Conservation (phyloP, 2,113 vertebrate genomes). For the Capricornis sumatraensis region DNA sequence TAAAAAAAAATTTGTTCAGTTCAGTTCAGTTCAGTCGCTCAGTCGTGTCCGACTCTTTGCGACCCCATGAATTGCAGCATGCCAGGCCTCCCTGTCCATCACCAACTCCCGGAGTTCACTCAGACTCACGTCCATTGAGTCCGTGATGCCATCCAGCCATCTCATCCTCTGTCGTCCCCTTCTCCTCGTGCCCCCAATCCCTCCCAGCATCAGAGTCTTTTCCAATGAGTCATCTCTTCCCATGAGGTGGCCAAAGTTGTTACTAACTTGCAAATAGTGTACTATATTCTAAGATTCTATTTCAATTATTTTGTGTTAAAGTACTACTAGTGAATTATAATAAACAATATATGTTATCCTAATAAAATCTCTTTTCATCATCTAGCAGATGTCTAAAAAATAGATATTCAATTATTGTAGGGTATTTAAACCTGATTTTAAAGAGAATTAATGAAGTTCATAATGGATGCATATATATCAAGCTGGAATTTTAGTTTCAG, state of each 20-base stretch:
- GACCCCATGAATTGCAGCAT: too few species aligned
- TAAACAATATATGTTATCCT: slow-evolving; percentile 30
- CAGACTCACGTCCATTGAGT: too few species aligned
- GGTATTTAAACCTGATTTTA: neutral
- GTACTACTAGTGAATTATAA: neutral
- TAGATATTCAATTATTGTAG: neutral
- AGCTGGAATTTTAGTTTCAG: slow-evolving; percentile 64
- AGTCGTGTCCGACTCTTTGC: too few species aligned
- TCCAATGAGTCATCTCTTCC: too few species aligned
- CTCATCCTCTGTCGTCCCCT: too few species aligned
- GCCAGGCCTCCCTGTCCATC: too few species aligned
- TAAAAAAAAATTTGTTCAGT: neutral
- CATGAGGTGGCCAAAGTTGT: neutral
- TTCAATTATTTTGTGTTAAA: slow-evolving; percentile 46
- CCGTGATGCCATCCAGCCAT: too few species aligned
- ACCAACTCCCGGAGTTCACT: too few species aligned
- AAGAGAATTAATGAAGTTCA: slow-evolving; percentile 64
- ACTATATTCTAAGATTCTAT: neutral
- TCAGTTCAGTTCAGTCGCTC: too few species aligned
- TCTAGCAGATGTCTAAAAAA: slow-evolving; percentile 12
- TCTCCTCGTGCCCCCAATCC: too few species aligned
- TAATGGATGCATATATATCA: slow-evolving; percentile 65
- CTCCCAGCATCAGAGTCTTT: too few species aligned
- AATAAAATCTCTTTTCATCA: slow-evolving; percentile 57
- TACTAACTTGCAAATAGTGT: neutral